phyloP scores from a whole-genome alignment of 2,888 invertebrate genomes.

The Blera fallax region DNA sequence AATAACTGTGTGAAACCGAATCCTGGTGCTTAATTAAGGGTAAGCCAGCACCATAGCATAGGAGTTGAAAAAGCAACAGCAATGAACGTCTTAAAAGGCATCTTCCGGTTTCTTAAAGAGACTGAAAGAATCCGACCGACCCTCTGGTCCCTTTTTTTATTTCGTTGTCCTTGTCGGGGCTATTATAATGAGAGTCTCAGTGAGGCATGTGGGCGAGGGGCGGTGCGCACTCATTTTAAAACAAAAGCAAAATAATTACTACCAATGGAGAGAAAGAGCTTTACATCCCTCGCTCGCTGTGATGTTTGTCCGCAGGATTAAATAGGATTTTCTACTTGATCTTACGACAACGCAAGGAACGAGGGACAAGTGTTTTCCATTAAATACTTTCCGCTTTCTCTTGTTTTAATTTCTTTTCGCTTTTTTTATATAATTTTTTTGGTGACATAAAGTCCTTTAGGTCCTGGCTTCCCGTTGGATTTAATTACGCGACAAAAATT shows the following conservation, averaged over 20 bases:
- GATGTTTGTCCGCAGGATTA: slow-evolving; percentile 64
- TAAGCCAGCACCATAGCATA: slow-evolving; percentile 20
- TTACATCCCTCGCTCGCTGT: neutral
- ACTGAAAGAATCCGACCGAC: slow-evolving; percentile 8
- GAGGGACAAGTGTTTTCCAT: neutral
- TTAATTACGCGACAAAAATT: slow-evolving; percentile 68
- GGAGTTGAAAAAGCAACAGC: neutral
- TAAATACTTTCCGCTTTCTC: slow-evolving; percentile 20
- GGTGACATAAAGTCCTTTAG: neutral
- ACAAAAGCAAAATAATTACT: slow-evolving; percentile 58
- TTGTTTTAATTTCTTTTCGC: slow-evolving; percentile 46
- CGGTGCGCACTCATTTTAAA: slow-evolving; percentile 24
- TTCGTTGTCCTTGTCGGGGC: slow-evolving; percentile 15
- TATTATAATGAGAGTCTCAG: slow-evolving; percentile 23
- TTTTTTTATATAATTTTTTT: slow-evolving; percentile 14
- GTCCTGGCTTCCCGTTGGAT: slow-evolving; percentile 26
- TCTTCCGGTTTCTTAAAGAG: slow-evolving; percentile 46
- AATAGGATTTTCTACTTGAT: slow-evolving; percentile 63
- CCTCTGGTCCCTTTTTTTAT: neutral
- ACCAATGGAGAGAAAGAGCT: neutral
- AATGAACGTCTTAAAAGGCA: slow-evolving; percentile 36
- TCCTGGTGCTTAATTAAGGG: slow-evolving; percentile 66
- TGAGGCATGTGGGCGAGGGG: slow-evolving; percentile 47
- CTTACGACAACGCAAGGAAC: slow-evolving; percentile 18
- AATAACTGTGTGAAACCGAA: slow-evolving; percentile 65